These are phyloP conservation scores for Rhingia campestris DNA, from an alignment of 2,888 invertebrate genomes.

Conservation along the genomic window DNA sequence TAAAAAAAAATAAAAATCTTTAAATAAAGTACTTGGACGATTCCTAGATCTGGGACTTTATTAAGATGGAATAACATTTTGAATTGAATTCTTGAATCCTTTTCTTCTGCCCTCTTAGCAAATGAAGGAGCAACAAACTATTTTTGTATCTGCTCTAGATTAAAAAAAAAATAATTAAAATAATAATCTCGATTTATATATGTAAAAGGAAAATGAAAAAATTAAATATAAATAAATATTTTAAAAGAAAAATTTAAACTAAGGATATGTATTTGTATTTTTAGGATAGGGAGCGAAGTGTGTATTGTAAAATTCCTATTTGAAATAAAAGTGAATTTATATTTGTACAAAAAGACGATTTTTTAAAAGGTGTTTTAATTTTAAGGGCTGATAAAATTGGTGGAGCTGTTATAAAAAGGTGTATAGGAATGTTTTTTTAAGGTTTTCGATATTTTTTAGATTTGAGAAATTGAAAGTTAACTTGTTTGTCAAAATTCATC, in stretches of 20 bases:
- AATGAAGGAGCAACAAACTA: slow-evolving; percentile 31
- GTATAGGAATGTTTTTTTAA: background rate
- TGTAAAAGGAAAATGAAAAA: slow-evolving; percentile 17
- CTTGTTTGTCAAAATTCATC: too few relatives aligned
- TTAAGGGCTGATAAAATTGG: background rate
- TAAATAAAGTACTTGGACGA: slow-evolving; percentile 13
- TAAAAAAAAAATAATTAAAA: background rate
- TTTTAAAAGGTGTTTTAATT: background rate
- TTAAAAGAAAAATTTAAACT: slow-evolving; percentile 33
- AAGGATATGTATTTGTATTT: slow-evolving; percentile 64
- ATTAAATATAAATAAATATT: slow-evolving; percentile 35
- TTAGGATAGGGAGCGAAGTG: slow-evolving; percentile 64
- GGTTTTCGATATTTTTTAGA: background rate
- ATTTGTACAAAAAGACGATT: slow-evolving; percentile 67
- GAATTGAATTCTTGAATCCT: background rate
- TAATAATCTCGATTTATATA: slow-evolving; percentile 33
- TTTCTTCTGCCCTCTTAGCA: slow-evolving; percentile 61
- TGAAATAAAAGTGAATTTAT: slow-evolving; percentile 74
- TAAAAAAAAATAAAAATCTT: slow-evolving; percentile 14
- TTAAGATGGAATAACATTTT: slow-evolving; percentile 26
- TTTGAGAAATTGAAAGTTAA: too few relatives aligned
- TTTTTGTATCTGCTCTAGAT: slow-evolving; percentile 40
- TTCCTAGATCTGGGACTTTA: slow-evolving; percentile 12
- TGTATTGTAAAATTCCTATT: slow-evolving; percentile 72
- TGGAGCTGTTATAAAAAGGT: background rate